Evolutionary conservation across 2,113 vertebrate genomes (phyloP), one percentile per base, ranked within the genome.

Genomic region (Halichoeres trimaculatus): DNA sequence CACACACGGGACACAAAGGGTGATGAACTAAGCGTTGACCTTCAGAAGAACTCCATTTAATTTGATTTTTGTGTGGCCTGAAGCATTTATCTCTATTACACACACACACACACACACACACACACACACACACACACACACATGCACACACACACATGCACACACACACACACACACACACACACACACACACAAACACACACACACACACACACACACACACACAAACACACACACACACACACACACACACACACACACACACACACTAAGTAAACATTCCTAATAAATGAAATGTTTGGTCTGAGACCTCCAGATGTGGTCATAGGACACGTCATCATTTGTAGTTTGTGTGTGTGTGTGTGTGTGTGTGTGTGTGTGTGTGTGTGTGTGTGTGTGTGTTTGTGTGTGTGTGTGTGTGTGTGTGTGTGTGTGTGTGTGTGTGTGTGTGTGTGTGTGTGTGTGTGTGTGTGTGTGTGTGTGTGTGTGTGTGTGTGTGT

Each of bases 231-330:
- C 40, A 14, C 40, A 41, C 40, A 41, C 12, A 41, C 40, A 41
- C 40, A 41, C 40, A 16, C 40, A 34, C 62, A 59, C 35, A 51
- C 43, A 52, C 48, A 43, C 36, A 48, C 65, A 58, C 67, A 47
- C 56, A 26, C 67, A 63, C 60, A 40, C 62, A 51, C 69, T 43
- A 52, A 20, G 3, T 41, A 12, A 50, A 77, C 70, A 78, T 76
- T 84, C 81, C 78, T 81, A 56, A 62, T 87, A 43, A 77, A 74
- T 84, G 38, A 84, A 84, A 86, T 70, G 72, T 70, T 66, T 43
- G 17, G 22, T 34, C 4, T 60, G 9, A 71, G 64, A 54, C 52
- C 67, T 73, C 76, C 55, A 83, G 82, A 86, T 80, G 76, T 82
- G 59, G 63, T 78, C 54, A 56, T 40, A 45, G 43, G 22, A 24